These are phyloP conservation scores for Tetanocera ferruginea DNA, from an alignment of 2,888 invertebrate genomes.

Conservation along the genomic window DNA sequence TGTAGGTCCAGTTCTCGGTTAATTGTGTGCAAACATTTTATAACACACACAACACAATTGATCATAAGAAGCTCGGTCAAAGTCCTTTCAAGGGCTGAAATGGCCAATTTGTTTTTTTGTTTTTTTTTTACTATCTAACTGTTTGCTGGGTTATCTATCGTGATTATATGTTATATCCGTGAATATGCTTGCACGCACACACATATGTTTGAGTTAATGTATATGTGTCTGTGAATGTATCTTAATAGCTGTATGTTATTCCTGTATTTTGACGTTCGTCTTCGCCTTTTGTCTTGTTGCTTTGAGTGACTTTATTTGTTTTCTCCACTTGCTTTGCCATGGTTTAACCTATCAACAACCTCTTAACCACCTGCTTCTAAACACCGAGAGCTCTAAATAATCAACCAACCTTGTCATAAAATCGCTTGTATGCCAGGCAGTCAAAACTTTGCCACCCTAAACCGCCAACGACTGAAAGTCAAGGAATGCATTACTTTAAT, in stretches of 20 bases:
- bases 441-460: background rate
- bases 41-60: too few relatives aligned
- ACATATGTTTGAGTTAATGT: background rate
- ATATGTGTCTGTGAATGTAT: background rate
- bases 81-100: too few relatives aligned
- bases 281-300: background rate
- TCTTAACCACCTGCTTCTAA: too few relatives aligned
- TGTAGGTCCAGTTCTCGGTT: too few relatives aligned
- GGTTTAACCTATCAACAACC: background rate
- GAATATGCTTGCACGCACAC: background rate
- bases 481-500: conserved; percentile 27
- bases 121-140: too few relatives aligned
- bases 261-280: background rate
- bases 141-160: too few relatives aligned
- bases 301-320: conserved; percentile 19
- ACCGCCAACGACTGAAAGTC: background rate
- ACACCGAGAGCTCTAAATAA: too few relatives aligned
- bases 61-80: too few relatives aligned
- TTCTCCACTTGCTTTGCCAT: background rate
- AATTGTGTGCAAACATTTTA: too few relatives aligned
- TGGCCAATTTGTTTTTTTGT: too few relatives aligned
- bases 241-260: conserved; percentile 7
- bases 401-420: conserved; percentile 2
- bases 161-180: conserved; percentile 35
- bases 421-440: background rate